Evolutionary conservation across 2,797 vertebrate genomes (phyloP), one percentile per base, ranked within the genome.

Genomic region (Ctenochaetus hawaiiensis): DNA sequence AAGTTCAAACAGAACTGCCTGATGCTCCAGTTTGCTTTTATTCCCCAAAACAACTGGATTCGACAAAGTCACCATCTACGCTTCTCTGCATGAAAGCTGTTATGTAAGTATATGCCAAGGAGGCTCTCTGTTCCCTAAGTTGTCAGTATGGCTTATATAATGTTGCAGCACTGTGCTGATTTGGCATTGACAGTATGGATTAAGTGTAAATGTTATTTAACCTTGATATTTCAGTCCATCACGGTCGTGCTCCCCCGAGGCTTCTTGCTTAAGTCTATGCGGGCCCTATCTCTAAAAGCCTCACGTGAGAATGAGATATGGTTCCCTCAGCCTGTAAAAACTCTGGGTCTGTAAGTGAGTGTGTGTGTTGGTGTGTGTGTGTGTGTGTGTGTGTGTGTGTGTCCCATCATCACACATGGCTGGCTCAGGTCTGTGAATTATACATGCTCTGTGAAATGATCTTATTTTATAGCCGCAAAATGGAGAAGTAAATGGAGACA

Each of bases 401-500:
- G 80, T 83, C 76, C 85, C 87, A 90, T 93, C 90, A 89, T 90
- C 91, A 92, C 93, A 93, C 93, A 93, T 91, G 92, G 87, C 88
- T 87, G 85, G 74, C 87, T 93, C 88, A 62, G 89, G 87, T 92
- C 85, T 90, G 84, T 94, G 89, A 95, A 96, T 95, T 94, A 96
- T 95, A 91, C 89, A 96, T 95, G 94, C 85, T 64, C 87, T 88
- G 93, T 93, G 92, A 93, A 94, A 94, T 94, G 91, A 96, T 95
- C 94, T 95, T 89, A 95, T 95, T 94, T 93, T 93, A 93, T 89
- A 83, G 88, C 89, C 51, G 72, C 88, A 91, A 91, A 91, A 91
- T 82, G 89, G 88, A 85, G 89, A 85, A 82, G 87, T 89, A 91
- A 90, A 93, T 90, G 87, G 82, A 92, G 86, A 91, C 78, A 75